Conservation (phyloP, 2,797 vertebrate species). For the Hipposideros larvatus region DNA sequence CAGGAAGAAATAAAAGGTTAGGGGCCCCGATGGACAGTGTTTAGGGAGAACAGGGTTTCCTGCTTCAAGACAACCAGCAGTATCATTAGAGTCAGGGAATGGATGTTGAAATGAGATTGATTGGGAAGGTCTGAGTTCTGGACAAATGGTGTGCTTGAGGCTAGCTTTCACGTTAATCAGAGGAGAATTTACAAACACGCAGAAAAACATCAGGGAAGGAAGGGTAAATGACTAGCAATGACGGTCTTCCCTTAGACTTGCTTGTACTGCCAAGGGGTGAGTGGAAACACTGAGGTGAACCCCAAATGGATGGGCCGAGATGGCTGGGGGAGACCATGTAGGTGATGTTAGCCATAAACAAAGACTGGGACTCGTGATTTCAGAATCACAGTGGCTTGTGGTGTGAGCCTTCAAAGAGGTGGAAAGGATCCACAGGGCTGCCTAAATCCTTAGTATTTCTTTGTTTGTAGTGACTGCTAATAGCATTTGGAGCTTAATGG, state of each 20-base stretch:
- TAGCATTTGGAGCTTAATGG: not conserved
- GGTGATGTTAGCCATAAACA: not conserved
- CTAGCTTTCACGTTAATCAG: not conserved
- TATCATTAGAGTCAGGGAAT: too few relatives aligned
- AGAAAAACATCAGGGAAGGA: too few relatives aligned
- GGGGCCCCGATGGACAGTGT: not conserved
- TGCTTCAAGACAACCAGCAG: not conserved
- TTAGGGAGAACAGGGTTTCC: not conserved
- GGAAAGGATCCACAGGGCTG: not conserved
- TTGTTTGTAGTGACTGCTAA: not conserved
- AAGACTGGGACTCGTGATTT: not conserved
- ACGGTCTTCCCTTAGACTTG: not conserved
- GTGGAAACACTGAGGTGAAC: not conserved
- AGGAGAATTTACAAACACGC: not conserved
- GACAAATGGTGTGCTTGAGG: not conserved
- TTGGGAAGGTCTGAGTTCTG: not conserved
- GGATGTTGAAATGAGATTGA: not conserved
- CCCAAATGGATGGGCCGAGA: accelerated
- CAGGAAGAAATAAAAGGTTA: not conserved
- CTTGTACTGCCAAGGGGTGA: not conserved
- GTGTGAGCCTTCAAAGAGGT: not conserved
- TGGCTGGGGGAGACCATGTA: accelerated
- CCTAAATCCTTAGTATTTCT: not conserved
- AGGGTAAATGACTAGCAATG: not conserved
- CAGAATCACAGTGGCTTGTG: not conserved